Evolutionary conservation across 2,113 vertebrate species (phyloP).

Genomic region (Barbus barbus): DNA sequence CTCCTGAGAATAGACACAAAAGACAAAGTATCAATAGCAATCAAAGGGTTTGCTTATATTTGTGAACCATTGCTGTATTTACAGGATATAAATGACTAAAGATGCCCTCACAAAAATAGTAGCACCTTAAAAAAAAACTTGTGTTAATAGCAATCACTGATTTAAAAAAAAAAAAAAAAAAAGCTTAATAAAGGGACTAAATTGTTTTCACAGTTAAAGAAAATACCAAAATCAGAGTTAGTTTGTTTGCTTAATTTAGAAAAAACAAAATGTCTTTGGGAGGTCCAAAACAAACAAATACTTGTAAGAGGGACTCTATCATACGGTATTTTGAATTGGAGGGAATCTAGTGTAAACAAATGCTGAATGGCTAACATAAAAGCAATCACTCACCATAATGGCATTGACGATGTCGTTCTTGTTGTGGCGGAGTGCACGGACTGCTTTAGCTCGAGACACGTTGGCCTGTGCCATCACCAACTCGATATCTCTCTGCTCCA

Average conservation of each 20-base stretch:
- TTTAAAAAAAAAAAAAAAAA: too few species aligned
- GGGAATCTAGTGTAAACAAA: not conserved
- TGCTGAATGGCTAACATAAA: not conserved
- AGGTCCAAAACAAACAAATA: not conserved
- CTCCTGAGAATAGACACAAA: slow-evolving; percentile 66
- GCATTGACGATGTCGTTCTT: slow-evolving; percentile 98
- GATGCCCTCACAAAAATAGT: not conserved
- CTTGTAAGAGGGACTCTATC: not conserved
- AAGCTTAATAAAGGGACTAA: not conserved
- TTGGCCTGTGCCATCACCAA: slow-evolving; percentile 98
- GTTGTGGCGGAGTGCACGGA: slow-evolving; percentile 91
- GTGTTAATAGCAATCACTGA: not conserved
- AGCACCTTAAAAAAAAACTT: not conserved
- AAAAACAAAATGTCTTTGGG: too few species aligned
- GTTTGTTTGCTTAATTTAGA: not conserved
- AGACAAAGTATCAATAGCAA: not conserved
- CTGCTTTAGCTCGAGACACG: slow-evolving; percentile 89
- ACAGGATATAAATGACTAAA: not conserved
- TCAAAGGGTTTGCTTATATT: not conserved
- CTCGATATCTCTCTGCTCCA: slow-evolving; percentile 93
- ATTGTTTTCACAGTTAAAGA: not conserved
- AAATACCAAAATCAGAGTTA: not conserved
- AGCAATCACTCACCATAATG: slow-evolving; percentile 88
- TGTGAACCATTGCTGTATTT: not conserved
- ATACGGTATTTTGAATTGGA: not conserved